phyloP scores from a whole-genome alignment of 2,113 vertebrate species.

The Illadopsis cleaveri region DNA sequence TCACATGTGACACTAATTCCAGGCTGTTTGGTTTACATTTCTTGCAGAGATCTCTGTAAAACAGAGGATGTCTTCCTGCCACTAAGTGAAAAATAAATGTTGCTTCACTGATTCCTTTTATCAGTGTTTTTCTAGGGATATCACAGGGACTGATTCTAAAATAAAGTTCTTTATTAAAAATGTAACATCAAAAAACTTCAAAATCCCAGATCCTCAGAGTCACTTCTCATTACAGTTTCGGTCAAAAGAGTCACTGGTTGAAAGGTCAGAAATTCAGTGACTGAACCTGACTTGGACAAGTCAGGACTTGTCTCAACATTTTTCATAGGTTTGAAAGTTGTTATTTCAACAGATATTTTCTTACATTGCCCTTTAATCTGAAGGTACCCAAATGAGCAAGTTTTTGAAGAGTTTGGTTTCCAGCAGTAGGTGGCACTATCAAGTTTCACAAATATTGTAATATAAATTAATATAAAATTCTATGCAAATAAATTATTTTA shows the following conservation, averaged over 20 bases:
- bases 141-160: not conserved
- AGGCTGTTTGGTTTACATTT: not conserved
- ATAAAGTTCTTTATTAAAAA: not conserved
- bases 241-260: not conserved
- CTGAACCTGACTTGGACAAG: not conserved
- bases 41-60: not conserved
- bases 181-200: not conserved
- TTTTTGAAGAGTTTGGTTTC: not conserved
- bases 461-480: not conserved
- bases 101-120: not conserved
- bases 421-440: conserved; percentile 61
- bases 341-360: not conserved
- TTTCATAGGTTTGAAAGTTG: not conserved
- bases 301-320: not conserved
- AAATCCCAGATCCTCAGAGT: not conserved
- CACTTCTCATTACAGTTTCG: not conserved
- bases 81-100: not conserved
- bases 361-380: not conserved
- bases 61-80: not conserved
- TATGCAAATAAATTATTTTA: not conserved
- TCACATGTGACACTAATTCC: not conserved
- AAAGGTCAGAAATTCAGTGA: not conserved
- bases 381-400: not conserved
- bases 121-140: not conserved
- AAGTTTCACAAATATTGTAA: conserved; percentile 8